phyloP scores from a whole-genome alignment of 2,113 vertebrate genomes.

The Dolichallabes microphthalmus region DNA sequence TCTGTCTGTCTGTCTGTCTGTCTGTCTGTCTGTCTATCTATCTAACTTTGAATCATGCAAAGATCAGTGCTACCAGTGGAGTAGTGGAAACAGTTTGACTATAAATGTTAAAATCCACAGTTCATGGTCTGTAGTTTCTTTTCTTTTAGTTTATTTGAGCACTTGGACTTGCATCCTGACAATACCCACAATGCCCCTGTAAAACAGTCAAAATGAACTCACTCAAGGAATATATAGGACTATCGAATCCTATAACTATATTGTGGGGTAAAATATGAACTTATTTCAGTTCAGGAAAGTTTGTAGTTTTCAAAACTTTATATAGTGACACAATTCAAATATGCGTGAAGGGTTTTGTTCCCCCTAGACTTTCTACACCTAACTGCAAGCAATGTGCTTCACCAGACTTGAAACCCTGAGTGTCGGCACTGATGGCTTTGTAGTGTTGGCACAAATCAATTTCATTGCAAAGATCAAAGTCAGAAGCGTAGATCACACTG shows the following conservation, averaged over 20 bases:
- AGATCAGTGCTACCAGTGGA: too few species aligned
- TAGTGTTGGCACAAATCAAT: conserved; percentile 89
- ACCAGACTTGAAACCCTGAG: conserved; percentile 77
- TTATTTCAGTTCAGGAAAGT: not conserved
- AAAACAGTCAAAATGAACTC: not conserved
- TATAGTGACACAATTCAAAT: not conserved
- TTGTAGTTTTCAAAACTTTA: not conserved
- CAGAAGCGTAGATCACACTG: conserved; percentile 88
- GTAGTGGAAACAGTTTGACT: too few species aligned
- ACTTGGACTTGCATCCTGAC: not conserved
- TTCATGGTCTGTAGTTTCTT: too few species aligned
- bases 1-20: too few species aligned
- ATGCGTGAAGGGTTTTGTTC: not conserved
- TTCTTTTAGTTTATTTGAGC: too few species aligned
- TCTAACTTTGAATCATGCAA: too few species aligned
- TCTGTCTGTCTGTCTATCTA: too few species aligned
- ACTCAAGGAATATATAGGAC: too few species aligned
- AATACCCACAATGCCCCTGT: not conserved
- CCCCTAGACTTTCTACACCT: conserved; percentile 64
- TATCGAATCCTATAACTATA: not conserved
- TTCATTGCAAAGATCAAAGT: conserved; percentile 95
- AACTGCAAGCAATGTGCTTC: conserved; percentile 92
- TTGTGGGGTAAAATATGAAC: not conserved
- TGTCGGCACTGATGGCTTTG: conserved; percentile 86
- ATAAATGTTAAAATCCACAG: too few species aligned